Evolutionary conservation across 2,113 vertebrate genomes (phyloP).

Genomic region (Hippocampus zosterae): DNA sequence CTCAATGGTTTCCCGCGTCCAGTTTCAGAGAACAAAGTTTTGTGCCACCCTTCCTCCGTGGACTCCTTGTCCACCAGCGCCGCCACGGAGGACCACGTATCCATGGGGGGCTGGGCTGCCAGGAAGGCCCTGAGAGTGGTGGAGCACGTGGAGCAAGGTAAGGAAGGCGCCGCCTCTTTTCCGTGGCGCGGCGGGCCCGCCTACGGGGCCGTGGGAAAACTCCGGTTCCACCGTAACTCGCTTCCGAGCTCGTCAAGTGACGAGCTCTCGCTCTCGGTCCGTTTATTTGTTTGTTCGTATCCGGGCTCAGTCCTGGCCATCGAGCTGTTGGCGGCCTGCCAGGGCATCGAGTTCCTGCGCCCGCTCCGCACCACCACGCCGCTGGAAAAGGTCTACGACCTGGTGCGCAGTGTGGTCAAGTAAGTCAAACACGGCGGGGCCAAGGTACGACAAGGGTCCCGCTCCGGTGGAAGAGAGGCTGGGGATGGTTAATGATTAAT

Average conservation of each 20-base stretch:
- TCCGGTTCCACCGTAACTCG: too few species aligned
- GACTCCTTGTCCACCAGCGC: constrained; percentile 97
- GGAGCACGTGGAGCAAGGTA: constrained; percentile 95
- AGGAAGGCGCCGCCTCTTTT: background rate
- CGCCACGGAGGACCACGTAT: constrained; percentile 95
- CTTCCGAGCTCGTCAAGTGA: too few species aligned
- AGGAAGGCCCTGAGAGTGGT: constrained; percentile 91
- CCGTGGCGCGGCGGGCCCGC: too few species aligned
- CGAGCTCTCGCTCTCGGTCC: too few species aligned
- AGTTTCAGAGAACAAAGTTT: constrained; percentile 97
- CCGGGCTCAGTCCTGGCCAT: constrained; percentile 83
- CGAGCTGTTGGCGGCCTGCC: constrained; percentile 91
- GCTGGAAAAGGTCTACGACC: constrained; percentile 96
- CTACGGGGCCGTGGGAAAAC: too few species aligned
- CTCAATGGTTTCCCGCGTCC: constrained; percentile 17
- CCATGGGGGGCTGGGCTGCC: constrained; percentile 99
- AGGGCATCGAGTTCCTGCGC: constrained; percentile 97
- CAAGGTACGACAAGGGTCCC: constrained; percentile 39
- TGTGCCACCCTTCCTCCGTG: constrained; percentile 96
- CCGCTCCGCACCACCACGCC: constrained; percentile 93
- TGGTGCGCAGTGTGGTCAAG: constrained; percentile 93
- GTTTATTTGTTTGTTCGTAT: constrained; percentile 9
- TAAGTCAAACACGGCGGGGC: constrained; percentile 72
- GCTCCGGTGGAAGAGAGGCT: constrained; percentile 38
- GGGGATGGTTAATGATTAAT: constrained; percentile 60